phyloP scores from a whole-genome alignment of 2,113 vertebrate genomes.

The Cyanoramphus novaezelandiae region DNA sequence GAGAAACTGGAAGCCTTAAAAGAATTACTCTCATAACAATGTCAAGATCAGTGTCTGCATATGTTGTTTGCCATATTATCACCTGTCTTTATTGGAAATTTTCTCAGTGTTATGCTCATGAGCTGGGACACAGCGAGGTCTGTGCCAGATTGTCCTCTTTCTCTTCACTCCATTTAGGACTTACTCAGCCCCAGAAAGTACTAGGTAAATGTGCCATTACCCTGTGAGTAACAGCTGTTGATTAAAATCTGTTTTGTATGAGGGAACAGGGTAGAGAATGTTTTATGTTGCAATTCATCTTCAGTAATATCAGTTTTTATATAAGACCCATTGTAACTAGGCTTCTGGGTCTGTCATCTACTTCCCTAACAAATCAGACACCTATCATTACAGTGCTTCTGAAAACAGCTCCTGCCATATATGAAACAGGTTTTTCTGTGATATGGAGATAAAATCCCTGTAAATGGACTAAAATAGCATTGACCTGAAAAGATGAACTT shows the following conservation, averaged over 20 bases:
- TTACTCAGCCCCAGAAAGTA: neutral
- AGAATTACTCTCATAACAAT: neutral
- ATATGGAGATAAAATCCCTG: neutral
- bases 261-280: neutral
- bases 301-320: neutral
- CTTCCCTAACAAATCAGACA: neutral
- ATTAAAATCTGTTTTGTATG: neutral
- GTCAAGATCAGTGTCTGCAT: neutral
- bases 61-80: neutral
- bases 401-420: neutral
- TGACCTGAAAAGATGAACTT: neutral
- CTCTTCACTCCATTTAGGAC: constrained; percentile 5
- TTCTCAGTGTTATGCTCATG: neutral
- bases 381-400: neutral
- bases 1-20: neutral
- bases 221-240: neutral
- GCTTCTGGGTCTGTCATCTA: neutral
- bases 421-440: neutral
- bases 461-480: neutral
- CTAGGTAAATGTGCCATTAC: neutral
- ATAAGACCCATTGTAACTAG: neutral
- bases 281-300: neutral
- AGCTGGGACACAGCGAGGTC: neutral
- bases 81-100: neutral
- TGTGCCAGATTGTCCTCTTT: neutral